Base-by-base conservation (phyloP, 2,888 invertebrate species). In the Tuberolachnus salignus region DNA sequence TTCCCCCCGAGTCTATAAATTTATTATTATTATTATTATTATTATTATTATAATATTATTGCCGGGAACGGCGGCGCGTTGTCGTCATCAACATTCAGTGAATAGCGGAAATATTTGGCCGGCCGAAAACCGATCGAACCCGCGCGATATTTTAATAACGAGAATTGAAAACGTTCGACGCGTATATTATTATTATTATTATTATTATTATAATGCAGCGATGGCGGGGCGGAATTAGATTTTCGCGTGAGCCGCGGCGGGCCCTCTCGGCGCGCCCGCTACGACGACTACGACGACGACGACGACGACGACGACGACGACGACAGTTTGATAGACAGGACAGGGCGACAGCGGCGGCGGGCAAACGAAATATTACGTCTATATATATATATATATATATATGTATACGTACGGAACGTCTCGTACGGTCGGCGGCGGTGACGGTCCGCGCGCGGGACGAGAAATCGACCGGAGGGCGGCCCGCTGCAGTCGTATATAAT, bases 111-210 rank as follows among this genome's bases (percentile, higher is more conserved):
- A 75, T 75, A 72, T 61, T 72, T 49, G 61, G 34, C 19, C 19
- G 14, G 21, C 19, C 57, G 19, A 26, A 46, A 75, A 66, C 75
- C 66, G 72, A 72, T 72, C 61, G 61, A 59, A 57, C 57, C n/a
- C 46, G 53, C 42, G n/a, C 26, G 66, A 75, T 67, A 75, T 75
- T 75, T 75, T 19, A 75, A 75, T 75, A 75, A 75, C 57, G 75
- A 67, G 75, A 75, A 75, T 66, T 75, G 66, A 21, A 57, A 21
- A 4, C 19, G n/a, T n/a, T n/a, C 51, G 51, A 26, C 10, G 6
- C 34, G 34, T n/a, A n/a, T n/a, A n/a, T n/a, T n/a, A n/a, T n/a
- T n/a, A n/a, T n/a, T n/a, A n/a, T n/a, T n/a, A n/a, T n/a, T n/a
- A n/a, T n/a, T n/a, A 34, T 34, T 34, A 34, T 34, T 34, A 34